Conservation (phyloP, 2,113 vertebrate species). For the Brachyhypopomus occidentalis region DNA sequence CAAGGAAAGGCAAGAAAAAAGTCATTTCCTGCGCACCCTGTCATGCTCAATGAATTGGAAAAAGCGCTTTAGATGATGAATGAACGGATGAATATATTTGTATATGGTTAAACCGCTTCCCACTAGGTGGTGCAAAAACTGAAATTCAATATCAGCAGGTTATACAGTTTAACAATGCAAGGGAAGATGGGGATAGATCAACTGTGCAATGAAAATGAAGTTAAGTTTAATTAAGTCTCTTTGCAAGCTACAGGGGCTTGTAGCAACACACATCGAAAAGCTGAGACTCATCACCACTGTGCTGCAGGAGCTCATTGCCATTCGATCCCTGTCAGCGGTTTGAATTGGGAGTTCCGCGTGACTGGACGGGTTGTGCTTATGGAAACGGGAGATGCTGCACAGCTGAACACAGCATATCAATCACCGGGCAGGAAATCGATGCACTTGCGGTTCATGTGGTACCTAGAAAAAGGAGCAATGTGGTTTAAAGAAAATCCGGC, state of each 20-base stretch:
- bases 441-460: background rate
- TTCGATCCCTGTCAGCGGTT: background rate
- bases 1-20: background rate
- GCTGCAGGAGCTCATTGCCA: background rate
- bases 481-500: background rate
- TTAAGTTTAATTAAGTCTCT: too few species aligned
- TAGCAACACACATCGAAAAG: too few species aligned
- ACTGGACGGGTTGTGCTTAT: background rate
- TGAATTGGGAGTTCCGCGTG: background rate
- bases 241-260: too few species aligned
- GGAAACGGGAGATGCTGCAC: background rate
- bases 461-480: background rate
- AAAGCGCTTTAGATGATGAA: too few species aligned
- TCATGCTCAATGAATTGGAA: too few species aligned
- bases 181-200: too few species aligned
- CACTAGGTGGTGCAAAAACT: conserved; percentile 36
- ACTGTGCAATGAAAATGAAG: too few species aligned
- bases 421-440: background rate
- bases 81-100: too few species aligned
- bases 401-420: background rate
- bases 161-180: background rate
- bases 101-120: conserved; percentile 5
- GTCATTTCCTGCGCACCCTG: too few species aligned
- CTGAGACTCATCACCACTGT: too few species aligned
- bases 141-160: conserved; percentile 52